These are phyloP conservation scores for Strigamia transsilvanica DNA, from an alignment of 2,888 invertebrate genomes.

Conservation along the genomic window DNA sequence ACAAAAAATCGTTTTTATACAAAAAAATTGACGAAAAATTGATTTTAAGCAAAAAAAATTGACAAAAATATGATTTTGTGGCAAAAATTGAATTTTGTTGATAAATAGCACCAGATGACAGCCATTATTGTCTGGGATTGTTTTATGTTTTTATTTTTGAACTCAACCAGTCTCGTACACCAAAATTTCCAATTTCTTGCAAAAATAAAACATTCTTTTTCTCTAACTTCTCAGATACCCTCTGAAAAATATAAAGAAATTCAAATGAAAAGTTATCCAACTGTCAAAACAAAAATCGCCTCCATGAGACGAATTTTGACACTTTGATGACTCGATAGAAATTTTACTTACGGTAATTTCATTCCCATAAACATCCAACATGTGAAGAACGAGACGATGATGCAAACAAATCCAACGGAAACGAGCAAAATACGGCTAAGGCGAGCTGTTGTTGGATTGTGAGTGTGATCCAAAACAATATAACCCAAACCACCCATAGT, in stretches of 20 bases:
- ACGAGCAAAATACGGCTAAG: conserved; percentile 89
- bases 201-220: background rate
- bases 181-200: background rate
- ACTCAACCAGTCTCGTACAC: too few species aligned
- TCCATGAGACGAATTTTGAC: background rate
- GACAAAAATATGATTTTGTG: too few species aligned
- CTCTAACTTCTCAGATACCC: conserved; percentile 63
- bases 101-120: too few species aligned
- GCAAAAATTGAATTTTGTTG: too few species aligned
- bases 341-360: conserved; percentile 81
- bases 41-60: too few species aligned
- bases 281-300: background rate
- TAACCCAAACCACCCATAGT: conserved; percentile 96
- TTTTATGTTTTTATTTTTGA: too few species aligned
- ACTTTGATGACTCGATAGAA: background rate
- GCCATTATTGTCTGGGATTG: too few species aligned
- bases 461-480: conserved; percentile 93
- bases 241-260: conserved; percentile 60
- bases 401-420: conserved; percentile 88
- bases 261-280: too few species aligned
- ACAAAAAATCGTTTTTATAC: too few species aligned
- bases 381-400: conserved; percentile 92
- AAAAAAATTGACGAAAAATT: too few species aligned
- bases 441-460: conserved; percentile 87
- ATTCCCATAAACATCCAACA: conserved; percentile 99